Percentiles rank a stretch among this genome's conserved stretches.
Evolutionary conservation across 2,888 invertebrate species (phyloP).

Genomic region (Pimpla rufipes): DNA sequence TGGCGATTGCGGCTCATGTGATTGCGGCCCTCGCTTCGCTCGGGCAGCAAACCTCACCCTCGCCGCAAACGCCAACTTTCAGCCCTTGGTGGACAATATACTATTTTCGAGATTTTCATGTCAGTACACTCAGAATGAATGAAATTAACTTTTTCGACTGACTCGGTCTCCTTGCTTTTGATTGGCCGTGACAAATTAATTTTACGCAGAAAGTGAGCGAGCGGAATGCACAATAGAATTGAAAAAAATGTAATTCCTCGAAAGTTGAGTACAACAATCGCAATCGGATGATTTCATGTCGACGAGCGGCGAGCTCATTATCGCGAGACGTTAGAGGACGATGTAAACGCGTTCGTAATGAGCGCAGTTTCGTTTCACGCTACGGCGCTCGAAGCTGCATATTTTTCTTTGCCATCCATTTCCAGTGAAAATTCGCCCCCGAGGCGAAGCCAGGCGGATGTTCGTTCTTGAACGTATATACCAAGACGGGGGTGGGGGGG

Average conservation of each 20-base stretch:
- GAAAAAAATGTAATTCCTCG: neutral
- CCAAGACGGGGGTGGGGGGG: neutral
- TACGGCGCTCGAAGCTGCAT: neutral
- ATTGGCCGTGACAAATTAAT: too few species aligned
- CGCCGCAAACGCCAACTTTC: too few species aligned
- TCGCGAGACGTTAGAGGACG: neutral
- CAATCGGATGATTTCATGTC: neutral
- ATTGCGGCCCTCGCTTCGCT: too few species aligned
- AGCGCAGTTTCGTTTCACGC: neutral
- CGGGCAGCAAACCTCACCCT: too few species aligned
- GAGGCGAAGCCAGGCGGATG: neutral
- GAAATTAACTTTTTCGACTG: neutral
- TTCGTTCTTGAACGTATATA: slow-evolving; percentile 17
- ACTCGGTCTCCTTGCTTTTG: too few species aligned
- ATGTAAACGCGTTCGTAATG: neutral
- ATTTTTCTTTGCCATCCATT: neutral
- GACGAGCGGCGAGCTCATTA: neutral
- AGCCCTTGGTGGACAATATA: too few species aligned
- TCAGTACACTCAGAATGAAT: too few species aligned
- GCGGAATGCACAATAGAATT: too few species aligned
- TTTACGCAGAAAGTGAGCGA: too few species aligned
- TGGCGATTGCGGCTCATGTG: too few species aligned
- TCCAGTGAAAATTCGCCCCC: neutral
- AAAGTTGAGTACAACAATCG: neutral
- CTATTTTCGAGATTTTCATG: too few species aligned